Evolutionary conservation across 2,113 vertebrate species (phyloP).

Genomic region (Tauraco erythrolophus): DNA sequence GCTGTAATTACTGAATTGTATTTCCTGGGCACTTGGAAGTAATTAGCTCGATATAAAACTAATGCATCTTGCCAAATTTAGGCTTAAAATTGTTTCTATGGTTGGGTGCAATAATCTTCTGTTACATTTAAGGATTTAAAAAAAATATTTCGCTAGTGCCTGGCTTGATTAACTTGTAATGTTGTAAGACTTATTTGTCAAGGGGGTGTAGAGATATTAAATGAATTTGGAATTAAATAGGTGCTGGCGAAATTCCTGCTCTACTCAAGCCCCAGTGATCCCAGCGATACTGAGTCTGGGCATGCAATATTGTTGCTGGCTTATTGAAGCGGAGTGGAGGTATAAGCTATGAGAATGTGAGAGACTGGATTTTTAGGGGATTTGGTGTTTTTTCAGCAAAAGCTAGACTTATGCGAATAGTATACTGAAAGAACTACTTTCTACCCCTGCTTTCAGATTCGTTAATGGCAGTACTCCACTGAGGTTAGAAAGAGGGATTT

Average conservation of each 20-base stretch:
- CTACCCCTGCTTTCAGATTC: background rate
- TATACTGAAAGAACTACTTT: background rate
- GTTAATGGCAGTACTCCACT: background rate
- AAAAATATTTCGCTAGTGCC: background rate
- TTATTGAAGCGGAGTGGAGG: constrained; percentile 12
- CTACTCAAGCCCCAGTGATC: constrained; percentile 34
- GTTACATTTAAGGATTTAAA: constrained; percentile 5
- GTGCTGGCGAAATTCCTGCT: constrained; percentile 39
- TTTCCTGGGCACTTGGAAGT: constrained; percentile 60
- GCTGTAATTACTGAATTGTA: constrained; percentile 39
- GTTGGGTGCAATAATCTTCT: constrained; percentile 48
- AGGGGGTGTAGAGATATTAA: constrained; percentile 29
- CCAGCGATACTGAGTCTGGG: background rate
- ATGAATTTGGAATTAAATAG: constrained; percentile 51
- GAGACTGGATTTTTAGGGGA: background rate
- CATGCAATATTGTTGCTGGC: background rate
- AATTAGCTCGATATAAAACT: constrained; percentile 47
- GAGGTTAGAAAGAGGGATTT: background rate
- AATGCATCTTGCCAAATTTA: constrained; percentile 51
- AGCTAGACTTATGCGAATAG: background rate
- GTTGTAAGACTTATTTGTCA: constrained; percentile 51
- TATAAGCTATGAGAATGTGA: background rate
- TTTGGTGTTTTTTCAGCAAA: constrained; percentile 7
- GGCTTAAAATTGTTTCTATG: constrained; percentile 37
- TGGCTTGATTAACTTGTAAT: constrained; percentile 21